Evolutionary conservation across 1,140 invertebrate species (phyloP).

Genomic region (Cyclargus thomasi): DNA sequence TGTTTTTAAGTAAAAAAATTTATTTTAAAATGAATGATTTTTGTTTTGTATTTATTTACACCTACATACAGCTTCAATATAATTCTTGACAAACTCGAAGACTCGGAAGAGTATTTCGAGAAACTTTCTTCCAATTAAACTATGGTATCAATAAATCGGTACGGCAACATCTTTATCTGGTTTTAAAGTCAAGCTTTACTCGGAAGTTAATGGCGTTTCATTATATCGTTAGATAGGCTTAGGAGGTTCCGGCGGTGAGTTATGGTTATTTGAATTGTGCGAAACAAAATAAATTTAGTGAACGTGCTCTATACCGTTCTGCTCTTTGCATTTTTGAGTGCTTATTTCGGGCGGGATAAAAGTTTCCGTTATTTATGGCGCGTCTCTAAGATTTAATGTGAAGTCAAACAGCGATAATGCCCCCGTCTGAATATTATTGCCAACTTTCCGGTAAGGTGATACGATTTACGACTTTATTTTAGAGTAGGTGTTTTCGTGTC

Average conservation of each 20-base stretch:
- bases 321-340: slow-evolving; percentile 76
- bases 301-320: slow-evolving; percentile 73
- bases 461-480: slow-evolving; percentile 21
- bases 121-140: slow-evolving; percentile 1
- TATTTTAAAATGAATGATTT: no score
- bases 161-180: slow-evolving; percentile 64
- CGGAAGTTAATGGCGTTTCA: slow-evolving; percentile 70
- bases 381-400: slow-evolving; percentile 72
- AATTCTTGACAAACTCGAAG: no score
- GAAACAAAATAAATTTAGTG: slow-evolving; percentile 75
- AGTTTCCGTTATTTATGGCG: slow-evolving; percentile 72
- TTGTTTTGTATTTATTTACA: no score
- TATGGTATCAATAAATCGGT: slow-evolving; percentile 60
- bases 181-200: slow-evolving; percentile 61
- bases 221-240: slow-evolving; percentile 74
- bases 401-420: slow-evolving; percentile 74
- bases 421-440: slow-evolving; percentile 60
- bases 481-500: background rate
- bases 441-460: slow-evolving; percentile 23
- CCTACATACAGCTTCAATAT: no score
- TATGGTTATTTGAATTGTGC: slow-evolving; percentile 75
- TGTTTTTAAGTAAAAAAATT: no score
- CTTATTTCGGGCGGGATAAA: slow-evolving; percentile 74
- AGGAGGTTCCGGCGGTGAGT: slow-evolving; percentile 56
- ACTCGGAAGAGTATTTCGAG: no score